Evolutionary conservation across 2,888 invertebrate genomes (phyloP).

Genomic region (Branchellion lobata): DNA sequence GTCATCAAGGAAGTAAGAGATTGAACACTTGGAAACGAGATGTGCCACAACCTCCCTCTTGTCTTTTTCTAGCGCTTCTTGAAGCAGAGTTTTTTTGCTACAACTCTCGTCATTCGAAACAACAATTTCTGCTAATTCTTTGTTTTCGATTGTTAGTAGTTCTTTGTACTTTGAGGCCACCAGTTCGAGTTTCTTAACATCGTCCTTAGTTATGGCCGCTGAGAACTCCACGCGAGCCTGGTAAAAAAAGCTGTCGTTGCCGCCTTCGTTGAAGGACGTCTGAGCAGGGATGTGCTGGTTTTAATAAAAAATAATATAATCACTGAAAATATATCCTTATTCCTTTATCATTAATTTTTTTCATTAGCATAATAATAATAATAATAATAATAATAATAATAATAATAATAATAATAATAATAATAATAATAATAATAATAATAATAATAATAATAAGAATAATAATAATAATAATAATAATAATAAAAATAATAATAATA

Average conservation of each 20-base stretch:
- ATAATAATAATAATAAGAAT: background rate
- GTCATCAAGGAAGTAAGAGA: constrained; percentile 24
- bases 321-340: background rate
- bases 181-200: constrained; percentile 5
- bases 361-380: background rate
- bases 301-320: no score
- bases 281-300: no score
- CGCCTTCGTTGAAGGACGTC: no score
- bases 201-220: constrained; percentile 29
- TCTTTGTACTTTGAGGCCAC: constrained; percentile 3
- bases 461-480: background rate
- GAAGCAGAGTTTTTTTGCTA: constrained; percentile 17
- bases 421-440: background rate
- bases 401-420: background rate
- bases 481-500: background rate
- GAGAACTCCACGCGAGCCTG: constrained; percentile 23
- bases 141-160: constrained; percentile 16
- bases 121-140: constrained; percentile 3
- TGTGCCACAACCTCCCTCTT: background rate
- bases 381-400: background rate
- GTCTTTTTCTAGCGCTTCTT: constrained; percentile 40
- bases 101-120: background rate
- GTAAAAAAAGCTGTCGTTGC: background rate
- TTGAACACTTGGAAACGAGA: constrained; percentile 19
- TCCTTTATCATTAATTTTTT: background rate